Base-by-base conservation (phyloP, 23 tunicate genomes). In the Aplidium turbinatum region DNA sequence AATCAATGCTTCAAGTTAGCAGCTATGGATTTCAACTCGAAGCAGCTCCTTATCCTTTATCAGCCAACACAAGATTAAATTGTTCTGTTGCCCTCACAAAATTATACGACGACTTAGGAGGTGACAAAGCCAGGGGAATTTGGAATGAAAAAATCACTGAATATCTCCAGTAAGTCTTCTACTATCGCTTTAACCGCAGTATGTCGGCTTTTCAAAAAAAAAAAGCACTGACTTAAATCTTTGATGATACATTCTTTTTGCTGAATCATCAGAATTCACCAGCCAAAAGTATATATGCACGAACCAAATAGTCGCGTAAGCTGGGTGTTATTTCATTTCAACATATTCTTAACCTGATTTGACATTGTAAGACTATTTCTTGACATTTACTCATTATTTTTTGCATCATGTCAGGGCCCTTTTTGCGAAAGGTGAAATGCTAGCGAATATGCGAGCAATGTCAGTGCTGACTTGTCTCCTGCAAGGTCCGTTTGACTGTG, bases 401-500 rank as follows among this genome's bases (percentile, higher is more conserved):
- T n/a, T n/a, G n/a, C n/a, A n/a, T n/a, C n/a, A n/a, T 31, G 18
- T 1, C 82, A 94, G 94, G 38, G 63, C 78, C 3, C 69, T 94
- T 29, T 94, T 94, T 42, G 85, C 85, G 0, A 71, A 62, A 38
- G 85, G 85, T 29, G 65, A 73, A 27, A 78, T 79, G 82, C 72
- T 75, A 3, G 85, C 86, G 31, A 94, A 83, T 82, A 94, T 73
- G 86, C 77, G 82, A 47, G 99, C 95, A 0, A 78, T 94, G 86
- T 87, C 99, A 18, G 79, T 86, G 5, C 47, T 94, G 38, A 87
- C 99, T 48, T 86, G 94, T 40, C 51, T 87, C 0, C 86, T 94
- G 0, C 90, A 86, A 64, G 99, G 99, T 2, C 99, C 99, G 19
- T 87, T 66, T 50, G 99, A 94, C 50, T 76, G 87, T 36, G 99